phyloP scores from a whole-genome alignment of 2,888 invertebrate species.

The Miltochrista miniata region DNA sequence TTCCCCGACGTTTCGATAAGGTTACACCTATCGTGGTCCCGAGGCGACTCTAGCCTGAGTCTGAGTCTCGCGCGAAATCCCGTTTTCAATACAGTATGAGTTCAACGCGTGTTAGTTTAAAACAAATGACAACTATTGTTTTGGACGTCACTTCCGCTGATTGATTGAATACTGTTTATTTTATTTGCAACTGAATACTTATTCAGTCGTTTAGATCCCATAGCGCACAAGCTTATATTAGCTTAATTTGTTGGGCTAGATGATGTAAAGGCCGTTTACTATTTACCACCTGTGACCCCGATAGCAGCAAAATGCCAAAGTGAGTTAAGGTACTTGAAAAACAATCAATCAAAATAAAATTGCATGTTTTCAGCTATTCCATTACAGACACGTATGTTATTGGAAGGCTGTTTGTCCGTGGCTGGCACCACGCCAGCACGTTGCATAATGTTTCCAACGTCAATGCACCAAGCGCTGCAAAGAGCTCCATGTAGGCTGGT shows the following conservation, averaged over 20 bases:
- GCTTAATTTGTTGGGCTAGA: too few relatives aligned
- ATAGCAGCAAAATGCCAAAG: not conserved
- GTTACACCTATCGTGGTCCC: too few relatives aligned
- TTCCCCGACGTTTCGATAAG: too few relatives aligned
- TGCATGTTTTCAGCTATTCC: conserved; percentile 46
- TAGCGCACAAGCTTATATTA: too few relatives aligned
- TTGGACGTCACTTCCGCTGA: not conserved
- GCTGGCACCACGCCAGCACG: conserved; percentile 55
- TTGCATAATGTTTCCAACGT: conserved; percentile 33
- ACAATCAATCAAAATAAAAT: conserved; percentile 22
- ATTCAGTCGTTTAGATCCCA: too few relatives aligned
- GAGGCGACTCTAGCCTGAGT: too few relatives aligned
- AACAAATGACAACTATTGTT: too few relatives aligned
- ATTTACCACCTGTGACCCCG: not conserved
- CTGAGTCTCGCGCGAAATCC: too few relatives aligned
- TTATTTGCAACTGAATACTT: not conserved
- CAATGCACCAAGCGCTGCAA: conserved; percentile 9
- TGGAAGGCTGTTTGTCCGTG: conserved; percentile 59
- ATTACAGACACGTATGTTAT: conserved; percentile 53
- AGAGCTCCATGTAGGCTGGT: not conserved
- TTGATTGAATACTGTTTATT: not conserved
- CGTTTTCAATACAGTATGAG: too few relatives aligned
- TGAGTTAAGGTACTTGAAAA: conserved; percentile 9
- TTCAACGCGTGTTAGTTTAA: too few relatives aligned
- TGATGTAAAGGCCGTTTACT: not conserved